Percentiles rank a stretch among this genome's conserved stretches.
Evolutionary conservation across 2,797 vertebrate species (phyloP).

Genomic region (Hypotaenidia okinawae): DNA sequence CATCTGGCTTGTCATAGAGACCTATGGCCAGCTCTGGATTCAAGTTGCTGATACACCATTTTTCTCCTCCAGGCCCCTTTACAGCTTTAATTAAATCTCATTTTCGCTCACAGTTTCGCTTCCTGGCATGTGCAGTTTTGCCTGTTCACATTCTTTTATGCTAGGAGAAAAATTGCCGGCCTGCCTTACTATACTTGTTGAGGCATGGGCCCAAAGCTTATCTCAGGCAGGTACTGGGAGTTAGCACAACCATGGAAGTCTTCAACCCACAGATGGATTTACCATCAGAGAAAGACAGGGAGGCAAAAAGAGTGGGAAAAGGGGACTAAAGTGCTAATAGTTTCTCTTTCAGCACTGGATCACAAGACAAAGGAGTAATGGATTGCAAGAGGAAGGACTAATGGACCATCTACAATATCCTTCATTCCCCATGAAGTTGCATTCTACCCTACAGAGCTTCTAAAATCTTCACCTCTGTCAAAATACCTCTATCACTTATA

Average conservation of each 20-base stretch:
- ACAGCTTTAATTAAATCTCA: conserved; percentile 47
- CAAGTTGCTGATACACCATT: conserved; percentile 22
- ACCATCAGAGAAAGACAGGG: background rate
- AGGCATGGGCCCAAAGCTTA: background rate
- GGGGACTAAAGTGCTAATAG: background rate
- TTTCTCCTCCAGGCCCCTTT: conserved; percentile 47
- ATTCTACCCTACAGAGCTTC: background rate
- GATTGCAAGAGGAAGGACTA: background rate
- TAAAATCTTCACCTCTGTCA: background rate
- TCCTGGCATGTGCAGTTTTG: conserved; percentile 12
- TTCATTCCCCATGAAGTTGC: background rate
- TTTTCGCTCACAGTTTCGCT: background rate
- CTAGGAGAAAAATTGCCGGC: background rate
- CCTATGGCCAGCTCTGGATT: conserved; percentile 9
- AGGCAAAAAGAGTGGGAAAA: background rate
- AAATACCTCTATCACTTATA: background rate
- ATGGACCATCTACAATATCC: background rate
- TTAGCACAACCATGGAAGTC: background rate
- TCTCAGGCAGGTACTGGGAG: background rate
- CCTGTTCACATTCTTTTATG: background rate
- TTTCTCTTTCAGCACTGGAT: background rate
- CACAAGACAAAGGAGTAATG: background rate
- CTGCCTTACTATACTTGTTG: background rate
- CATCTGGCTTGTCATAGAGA: background rate
- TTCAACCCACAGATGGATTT: background rate